Evolutionary conservation across 2,113 vertebrate genomes (phyloP), one percentile per base, ranked within the genome.

Genomic region (Globicephala melas): DNA sequence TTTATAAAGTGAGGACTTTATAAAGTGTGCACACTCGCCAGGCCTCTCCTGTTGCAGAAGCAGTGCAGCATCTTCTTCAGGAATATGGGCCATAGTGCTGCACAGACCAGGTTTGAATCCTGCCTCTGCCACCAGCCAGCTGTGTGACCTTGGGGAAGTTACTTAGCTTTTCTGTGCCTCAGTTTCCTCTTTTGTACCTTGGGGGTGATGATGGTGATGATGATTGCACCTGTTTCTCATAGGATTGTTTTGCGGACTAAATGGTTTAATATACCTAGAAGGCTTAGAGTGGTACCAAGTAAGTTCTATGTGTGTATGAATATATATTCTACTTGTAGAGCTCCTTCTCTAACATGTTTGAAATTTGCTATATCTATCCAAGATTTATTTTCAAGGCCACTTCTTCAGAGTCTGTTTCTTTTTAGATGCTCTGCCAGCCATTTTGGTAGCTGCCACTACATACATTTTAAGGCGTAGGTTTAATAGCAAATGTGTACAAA

Each of bases 351-450:
- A 80, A 62, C 28, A 53, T 67, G 23, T 89, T 58, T 93, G 70
- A 84, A 85, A 63, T 85, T 80, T 92, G 28, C 44, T 84, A 0
- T 76, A 79, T 80, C 31, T 89, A 1, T 12, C 36, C 36, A 92
- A 55, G 18, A 85, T 91, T 70, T 50, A 25, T 85, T 95, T 94
- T 83, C 33, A 89, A 31, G 23, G 67, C 41, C 41, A 20, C 3
- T 82, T 65, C 25, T 95, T 96, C 50, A 68, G 44, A 71, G 23
- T 73, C n/a, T 86, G 10, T 73, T 95, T 83, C 63, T 53, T 96
- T 95, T 73, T 86, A 86, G 38, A 44, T 55, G 31, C 6, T 31
- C 17, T 28, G 2, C 23, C 33, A 60, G 58, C 21, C 41, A 50
- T 90, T 85, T 84, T 67, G 28, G 6, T 95, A 41, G 65, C 47